Base-by-base conservation (phyloP, 2,888 invertebrate genomes). In the Julus scandinavius region DNA sequence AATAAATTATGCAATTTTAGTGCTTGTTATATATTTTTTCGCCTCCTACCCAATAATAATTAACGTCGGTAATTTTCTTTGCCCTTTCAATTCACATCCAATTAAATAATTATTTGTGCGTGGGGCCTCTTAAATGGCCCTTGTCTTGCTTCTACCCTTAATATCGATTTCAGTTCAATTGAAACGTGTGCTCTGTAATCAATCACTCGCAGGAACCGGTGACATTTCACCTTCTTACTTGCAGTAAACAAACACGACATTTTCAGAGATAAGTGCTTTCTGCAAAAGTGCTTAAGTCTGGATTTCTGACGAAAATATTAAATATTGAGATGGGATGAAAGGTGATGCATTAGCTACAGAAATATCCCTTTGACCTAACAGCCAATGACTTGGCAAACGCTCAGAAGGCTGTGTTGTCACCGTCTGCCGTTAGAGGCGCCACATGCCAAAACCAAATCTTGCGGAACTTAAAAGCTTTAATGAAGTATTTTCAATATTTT, bases 41-140 rank as follows among this genome's bases (percentile, higher is more conserved):
- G 20, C 72, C 72, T 72, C 72, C 72, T 72, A 72, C 72, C 41
- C 72, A 72, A 72, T 72, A 72, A 72, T 72, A 72, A 72, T 72
- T 72, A 72, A 72, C 72, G 20, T 20, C 72, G 72, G 7, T 72
- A 72, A 72, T 72, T 72, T 72, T 29, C 29, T 29, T 72, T 72
- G 72, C 72, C 29, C 72, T 72, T 72, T 72, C 20, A 72, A 72
- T 72, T 72, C 72, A 2, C 9, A 72, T 72, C 72, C 20, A 72
- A 72, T 72, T 72, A 72, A 72, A 72, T n/a, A 72, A 72, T 72
- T 72, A 72, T 72, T 29, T 72, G 20, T 29, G 9, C 6, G 72
- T 6, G 29, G 0, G 29, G 72, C 11, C n/a, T n/a, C 20, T 20
- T 72, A 72, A 72, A 72, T 29, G 29, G 29, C 20, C 0, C 72